A percentile compares a stretch with the other conserved stretches of the same genome.
These are phyloP conservation scores for Phalloptychus januarius DNA, from an alignment of 2,797 vertebrate species.

Conservation along the genomic window DNA sequence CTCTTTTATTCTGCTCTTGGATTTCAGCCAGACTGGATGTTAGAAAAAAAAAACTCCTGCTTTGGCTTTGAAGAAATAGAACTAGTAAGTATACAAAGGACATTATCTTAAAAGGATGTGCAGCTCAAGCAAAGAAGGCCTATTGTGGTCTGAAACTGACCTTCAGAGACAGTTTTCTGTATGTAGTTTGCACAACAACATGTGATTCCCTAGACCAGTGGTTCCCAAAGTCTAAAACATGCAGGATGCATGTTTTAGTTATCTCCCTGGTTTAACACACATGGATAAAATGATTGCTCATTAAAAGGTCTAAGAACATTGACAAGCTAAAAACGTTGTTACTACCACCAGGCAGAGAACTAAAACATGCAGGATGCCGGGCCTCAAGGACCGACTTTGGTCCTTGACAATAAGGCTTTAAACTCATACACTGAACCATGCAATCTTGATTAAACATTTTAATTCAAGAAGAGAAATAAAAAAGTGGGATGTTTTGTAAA, in stretches of 20 bases:
- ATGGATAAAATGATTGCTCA: too few relatives aligned
- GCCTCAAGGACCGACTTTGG: too few relatives aligned
- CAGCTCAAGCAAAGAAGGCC: not conserved
- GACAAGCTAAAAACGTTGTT: too few relatives aligned
- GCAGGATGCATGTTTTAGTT: too few relatives aligned
- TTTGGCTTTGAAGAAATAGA: not conserved
- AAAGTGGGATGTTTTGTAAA: not conserved
- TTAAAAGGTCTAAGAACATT: too few relatives aligned
- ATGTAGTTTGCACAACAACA: not conserved
- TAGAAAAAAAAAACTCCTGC: not conserved
- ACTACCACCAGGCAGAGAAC: too few relatives aligned
- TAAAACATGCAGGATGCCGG: too few relatives aligned
- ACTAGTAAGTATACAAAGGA: not conserved
- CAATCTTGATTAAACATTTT: not conserved
- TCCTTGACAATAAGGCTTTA: not conserved
- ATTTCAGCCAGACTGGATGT: not conserved
- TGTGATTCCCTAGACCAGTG: not conserved
- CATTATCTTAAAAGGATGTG: conserved; percentile 1
- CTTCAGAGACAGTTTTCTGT: not conserved
- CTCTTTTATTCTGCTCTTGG: conserved; percentile 2
- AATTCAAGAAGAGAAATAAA: not conserved
- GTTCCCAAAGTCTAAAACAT: too few relatives aligned
- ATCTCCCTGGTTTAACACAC: too few relatives aligned
- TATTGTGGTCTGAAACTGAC: not conserved
- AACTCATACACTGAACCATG: not conserved